Evolutionary conservation across 2,113 vertebrate species (phyloP).

Genomic region (Gymnocephalus cernua): DNA sequence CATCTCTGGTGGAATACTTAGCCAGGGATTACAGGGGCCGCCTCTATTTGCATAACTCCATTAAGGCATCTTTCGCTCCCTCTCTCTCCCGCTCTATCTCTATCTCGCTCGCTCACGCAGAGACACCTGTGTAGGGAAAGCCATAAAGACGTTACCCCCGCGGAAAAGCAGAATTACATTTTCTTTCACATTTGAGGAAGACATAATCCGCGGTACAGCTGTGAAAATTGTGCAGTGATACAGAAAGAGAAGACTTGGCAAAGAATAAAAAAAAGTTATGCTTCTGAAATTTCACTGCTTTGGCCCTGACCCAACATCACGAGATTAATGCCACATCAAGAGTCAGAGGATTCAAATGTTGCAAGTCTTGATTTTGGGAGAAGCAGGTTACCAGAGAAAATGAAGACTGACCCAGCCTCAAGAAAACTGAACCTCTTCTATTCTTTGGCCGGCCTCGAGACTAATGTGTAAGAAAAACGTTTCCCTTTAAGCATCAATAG

Average conservation of each 20-base stretch:
- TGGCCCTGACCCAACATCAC: slow-evolving; percentile 7
- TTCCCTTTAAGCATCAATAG: background rate
- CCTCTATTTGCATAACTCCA: slow-evolving; percentile 80
- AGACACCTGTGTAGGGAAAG: slow-evolving; percentile 78
- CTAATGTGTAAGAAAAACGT: background rate
- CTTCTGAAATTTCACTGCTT: background rate
- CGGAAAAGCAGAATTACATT: slow-evolving; percentile 71
- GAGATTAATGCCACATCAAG: background rate
- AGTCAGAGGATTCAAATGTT: slow-evolving; percentile 28
- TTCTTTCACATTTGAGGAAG: slow-evolving; percentile 61
- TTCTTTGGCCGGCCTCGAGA: background rate
- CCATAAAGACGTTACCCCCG: slow-evolving; percentile 68
- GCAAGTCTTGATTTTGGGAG: too few relatives aligned
- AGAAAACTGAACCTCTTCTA: background rate
- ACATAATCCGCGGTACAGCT: slow-evolving; percentile 74
- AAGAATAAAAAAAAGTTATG: background rate
- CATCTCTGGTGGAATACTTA: slow-evolving; percentile 72
- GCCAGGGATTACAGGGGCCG: slow-evolving; percentile 71
- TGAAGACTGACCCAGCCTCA: background rate
- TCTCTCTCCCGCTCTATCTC: slow-evolving; percentile 43
- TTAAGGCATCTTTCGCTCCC: slow-evolving; percentile 64
- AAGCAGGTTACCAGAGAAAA: background rate
- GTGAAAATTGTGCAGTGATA: slow-evolving; percentile 69
- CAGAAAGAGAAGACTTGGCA: slow-evolving; percentile 40
- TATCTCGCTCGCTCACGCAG: slow-evolving; percentile 45